phyloP scores from a whole-genome alignment of 23 tunicate genomes.

The Halocynthia roretzi region DNA sequence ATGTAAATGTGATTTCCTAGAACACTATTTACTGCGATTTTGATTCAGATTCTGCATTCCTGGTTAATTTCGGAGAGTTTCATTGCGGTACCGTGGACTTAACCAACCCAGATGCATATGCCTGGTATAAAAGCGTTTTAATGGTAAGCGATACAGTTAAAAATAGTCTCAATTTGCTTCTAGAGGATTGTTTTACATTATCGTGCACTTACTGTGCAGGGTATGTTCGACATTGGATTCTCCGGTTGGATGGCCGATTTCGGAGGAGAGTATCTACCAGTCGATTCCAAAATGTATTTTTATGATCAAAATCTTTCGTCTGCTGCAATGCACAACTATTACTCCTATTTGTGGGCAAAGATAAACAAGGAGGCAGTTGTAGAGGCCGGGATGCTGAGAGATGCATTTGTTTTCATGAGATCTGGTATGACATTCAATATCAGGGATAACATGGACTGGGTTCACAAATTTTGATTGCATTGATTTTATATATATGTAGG shows the following conservation, averaged over 20 bases:
- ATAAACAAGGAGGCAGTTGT: slow-evolving; percentile 68
- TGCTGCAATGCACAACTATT: slow-evolving; percentile 67
- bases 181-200: neutral
- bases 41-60: slow-evolving; percentile 23
- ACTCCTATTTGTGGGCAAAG: slow-evolving; percentile 84
- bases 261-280: slow-evolving; percentile 92
- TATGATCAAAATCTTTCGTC: slow-evolving; percentile 13
- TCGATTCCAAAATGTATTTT: slow-evolving; percentile 54
- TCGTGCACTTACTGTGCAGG: slow-evolving; percentile 28
- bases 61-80: slow-evolving; percentile 86
- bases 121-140: slow-evolving; percentile 89
- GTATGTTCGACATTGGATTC: slow-evolving; percentile 63
- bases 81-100: slow-evolving; percentile 81
- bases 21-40: neutral
- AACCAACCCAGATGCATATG: slow-evolving; percentile 87
- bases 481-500: slow-evolving; percentile 27
- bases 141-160: slow-evolving; percentile 26
- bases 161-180: neutral
- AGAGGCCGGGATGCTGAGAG: slow-evolving; percentile 43
- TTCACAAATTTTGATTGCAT: neutral
- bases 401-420: slow-evolving; percentile 77
- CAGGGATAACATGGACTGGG: no score
- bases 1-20: neutral
- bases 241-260: slow-evolving; percentile 99
- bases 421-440: slow-evolving; percentile 41